Evolutionary conservation across 2,113 vertebrate species (phyloP).

Genomic region (Oriolus oriolus): DNA sequence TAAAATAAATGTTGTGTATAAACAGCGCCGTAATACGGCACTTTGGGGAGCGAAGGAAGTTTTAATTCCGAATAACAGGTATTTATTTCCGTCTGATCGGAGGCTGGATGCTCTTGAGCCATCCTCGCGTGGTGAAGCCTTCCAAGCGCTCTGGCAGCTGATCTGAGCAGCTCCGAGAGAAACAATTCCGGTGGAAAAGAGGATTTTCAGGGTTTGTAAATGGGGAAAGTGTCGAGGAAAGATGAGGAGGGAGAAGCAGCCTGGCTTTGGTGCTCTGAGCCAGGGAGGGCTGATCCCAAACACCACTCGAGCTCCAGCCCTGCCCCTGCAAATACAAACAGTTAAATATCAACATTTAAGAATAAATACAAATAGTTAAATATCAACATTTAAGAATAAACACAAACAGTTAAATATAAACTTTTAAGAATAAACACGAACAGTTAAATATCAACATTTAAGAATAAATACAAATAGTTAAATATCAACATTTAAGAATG

Average conservation of each 20-base stretch:
- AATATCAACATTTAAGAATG: neutral
- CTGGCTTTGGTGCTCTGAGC: accelerated
- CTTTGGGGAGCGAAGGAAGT: neutral
- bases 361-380: neutral
- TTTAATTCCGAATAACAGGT: neutral
- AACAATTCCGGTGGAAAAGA: neutral
- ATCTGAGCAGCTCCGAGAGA: neutral
- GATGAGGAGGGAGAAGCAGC: neutral
- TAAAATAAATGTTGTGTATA: neutral
- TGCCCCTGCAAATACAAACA: neutral
- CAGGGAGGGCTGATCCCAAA: neutral
- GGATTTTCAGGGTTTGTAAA: neutral
- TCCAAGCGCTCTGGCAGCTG: neutral
- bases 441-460: too few species aligned
- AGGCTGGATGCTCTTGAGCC: neutral
- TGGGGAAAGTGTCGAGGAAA: accelerated
- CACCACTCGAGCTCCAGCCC: accelerated
- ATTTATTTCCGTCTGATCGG: neutral
- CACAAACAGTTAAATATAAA: neutral
- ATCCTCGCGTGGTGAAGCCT: neutral
- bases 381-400: accelerated
- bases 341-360: accelerated
- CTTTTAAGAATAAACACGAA: neutral
- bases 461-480: too few species aligned
- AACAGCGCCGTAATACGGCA: neutral